Evolutionary conservation across 2,888 invertebrate species (phyloP).

Genomic region (Chrysina gloriosa): DNA sequence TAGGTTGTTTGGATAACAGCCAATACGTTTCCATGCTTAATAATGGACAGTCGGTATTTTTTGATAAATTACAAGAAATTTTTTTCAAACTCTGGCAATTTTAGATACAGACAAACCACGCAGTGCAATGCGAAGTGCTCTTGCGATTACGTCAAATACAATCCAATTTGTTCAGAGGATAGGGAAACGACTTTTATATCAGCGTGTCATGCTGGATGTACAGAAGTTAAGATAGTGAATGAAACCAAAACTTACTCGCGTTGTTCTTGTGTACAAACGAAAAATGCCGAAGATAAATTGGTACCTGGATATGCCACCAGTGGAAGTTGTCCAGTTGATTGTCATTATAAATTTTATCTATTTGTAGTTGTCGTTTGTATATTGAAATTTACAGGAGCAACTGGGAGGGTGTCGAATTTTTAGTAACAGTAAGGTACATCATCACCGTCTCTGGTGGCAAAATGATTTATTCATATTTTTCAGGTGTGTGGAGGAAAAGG

Average conservation of each 20-base stretch:
- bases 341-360: slow-evolving; percentile 68
- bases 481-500: slow-evolving; percentile 78
- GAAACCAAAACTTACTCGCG: slow-evolving; percentile 66
- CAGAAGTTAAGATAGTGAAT: slow-evolving; percentile 61
- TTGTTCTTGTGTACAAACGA: slow-evolving; percentile 65
- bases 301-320: slow-evolving; percentile 63
- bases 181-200: slow-evolving; percentile 77
- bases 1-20: slow-evolving; percentile 75
- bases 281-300: slow-evolving; percentile 38
- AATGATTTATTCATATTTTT: slow-evolving; percentile 39
- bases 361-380: slow-evolving; percentile 69
- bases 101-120: slow-evolving; percentile 63
- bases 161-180: slow-evolving; percentile 77
- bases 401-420: slow-evolving; percentile 73
- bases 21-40: slow-evolving; percentile 50
- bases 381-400: slow-evolving; percentile 71
- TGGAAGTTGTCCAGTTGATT: slow-evolving; percentile 71
- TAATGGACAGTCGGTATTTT: slow-evolving; percentile 27
- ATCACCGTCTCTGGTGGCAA: not conserved
- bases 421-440: slow-evolving; percentile 70
- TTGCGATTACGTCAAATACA: slow-evolving; percentile 78
- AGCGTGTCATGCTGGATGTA: slow-evolving; percentile 84
- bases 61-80: slow-evolving; percentile 3
- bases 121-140: slow-evolving; percentile 74
- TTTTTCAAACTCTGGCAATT: slow-evolving; percentile 43